Evolutionary conservation across 1,140 invertebrate genomes (phyloP).

Genomic region (Trigoniulus corallinus): DNA sequence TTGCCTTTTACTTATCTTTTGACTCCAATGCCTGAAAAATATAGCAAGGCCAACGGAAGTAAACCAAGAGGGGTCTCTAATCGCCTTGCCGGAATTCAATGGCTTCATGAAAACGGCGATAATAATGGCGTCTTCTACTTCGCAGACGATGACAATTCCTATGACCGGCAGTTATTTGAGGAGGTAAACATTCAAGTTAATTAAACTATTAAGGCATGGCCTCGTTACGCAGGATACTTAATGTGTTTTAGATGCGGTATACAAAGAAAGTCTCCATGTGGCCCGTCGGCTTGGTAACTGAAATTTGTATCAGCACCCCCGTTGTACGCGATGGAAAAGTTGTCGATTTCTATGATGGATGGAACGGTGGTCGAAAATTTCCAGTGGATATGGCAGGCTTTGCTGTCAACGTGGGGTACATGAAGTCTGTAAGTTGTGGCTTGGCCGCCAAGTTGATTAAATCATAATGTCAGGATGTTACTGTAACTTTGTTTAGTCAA

Average conservation of each 20-base stretch:
- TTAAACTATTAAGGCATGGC: no score
- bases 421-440: constrained; percentile 30
- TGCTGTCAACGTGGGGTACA: constrained; percentile 49
- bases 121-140: constrained; percentile 74
- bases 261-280: constrained; percentile 74
- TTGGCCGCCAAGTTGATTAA: no score
- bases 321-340: constrained; percentile 48
- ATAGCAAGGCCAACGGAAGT: constrained; percentile 48
- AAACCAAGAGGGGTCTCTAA: constrained; percentile 87
- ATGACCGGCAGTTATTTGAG: constrained; percentile 66
- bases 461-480: no score
- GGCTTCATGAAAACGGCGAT: constrained; percentile 35
- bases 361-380: constrained; percentile 63
- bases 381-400: constrained; percentile 88
- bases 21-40: constrained; percentile 61
- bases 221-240: no score
- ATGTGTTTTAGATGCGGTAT: constrained; percentile 46
- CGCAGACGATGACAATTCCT: constrained; percentile 95
- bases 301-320: constrained; percentile 51
- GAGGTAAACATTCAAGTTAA: constrained; percentile 43
- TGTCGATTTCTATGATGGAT: constrained; percentile 63
- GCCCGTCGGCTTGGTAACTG: constrained; percentile 67
- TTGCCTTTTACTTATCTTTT: constrained; percentile 53
- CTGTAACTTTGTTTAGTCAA: no score
- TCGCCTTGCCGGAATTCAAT: constrained; percentile 66